Percentiles rank a stretch among this genome's conserved stretches.
Conservation (phyloP, 2,113 vertebrate species). For the Ornithorhynchus anatinus region DNA sequence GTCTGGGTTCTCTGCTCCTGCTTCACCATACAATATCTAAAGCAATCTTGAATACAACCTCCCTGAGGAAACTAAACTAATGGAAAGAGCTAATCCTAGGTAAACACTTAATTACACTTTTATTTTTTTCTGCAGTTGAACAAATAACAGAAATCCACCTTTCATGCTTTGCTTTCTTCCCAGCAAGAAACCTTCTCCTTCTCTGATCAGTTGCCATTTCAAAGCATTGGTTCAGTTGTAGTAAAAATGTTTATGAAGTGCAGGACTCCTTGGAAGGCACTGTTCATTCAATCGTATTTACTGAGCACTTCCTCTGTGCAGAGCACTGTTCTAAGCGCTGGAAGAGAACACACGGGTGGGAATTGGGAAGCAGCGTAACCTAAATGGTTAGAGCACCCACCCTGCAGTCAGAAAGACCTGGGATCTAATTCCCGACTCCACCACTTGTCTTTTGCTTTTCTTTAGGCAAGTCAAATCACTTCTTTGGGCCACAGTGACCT, state of each 20-base stretch:
- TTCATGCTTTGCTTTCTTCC: not conserved
- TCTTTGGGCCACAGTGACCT: too few relatives aligned
- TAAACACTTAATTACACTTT: constrained; percentile 56
- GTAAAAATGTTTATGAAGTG: constrained; percentile 7
- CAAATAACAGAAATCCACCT: constrained; percentile 5
- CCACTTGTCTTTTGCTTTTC: too few relatives aligned
- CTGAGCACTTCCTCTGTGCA: too few relatives aligned
- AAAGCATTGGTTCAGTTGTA: constrained; percentile 28
- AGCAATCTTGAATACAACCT: constrained; percentile 36
- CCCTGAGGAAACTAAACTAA: constrained; percentile 42
- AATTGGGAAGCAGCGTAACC: too few relatives aligned
- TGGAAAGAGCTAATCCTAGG: constrained; percentile 33
- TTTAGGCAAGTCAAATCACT: too few relatives aligned
- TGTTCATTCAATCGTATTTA: too few relatives aligned
- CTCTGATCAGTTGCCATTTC: constrained; percentile 42
- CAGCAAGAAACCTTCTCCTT: not conserved
- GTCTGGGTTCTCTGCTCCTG: not conserved
- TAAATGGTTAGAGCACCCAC: too few relatives aligned
- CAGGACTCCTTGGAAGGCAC: too few relatives aligned
- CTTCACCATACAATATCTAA: constrained; percentile 26
- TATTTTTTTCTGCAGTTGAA: constrained; percentile 9
- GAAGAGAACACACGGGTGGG: too few relatives aligned
- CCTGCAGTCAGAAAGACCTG: too few relatives aligned
- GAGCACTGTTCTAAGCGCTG: too few relatives aligned
- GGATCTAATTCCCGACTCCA: too few relatives aligned